Base-by-base conservation (phyloP, 2,113 vertebrate species). In the Phoenicopterus ruber region DNA sequence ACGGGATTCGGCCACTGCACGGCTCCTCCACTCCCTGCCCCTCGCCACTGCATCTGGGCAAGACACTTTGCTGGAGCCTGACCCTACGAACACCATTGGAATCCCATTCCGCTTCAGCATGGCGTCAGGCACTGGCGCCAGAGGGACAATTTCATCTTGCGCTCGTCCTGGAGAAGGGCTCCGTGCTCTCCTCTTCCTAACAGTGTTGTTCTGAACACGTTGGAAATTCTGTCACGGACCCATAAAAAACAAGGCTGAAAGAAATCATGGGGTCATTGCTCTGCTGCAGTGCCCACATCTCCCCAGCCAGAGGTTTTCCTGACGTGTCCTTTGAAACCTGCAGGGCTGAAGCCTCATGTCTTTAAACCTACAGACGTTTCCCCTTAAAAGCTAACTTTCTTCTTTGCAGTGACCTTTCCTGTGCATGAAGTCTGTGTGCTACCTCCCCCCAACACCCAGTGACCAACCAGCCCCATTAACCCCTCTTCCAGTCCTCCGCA, bases 1-100 rank as follows among this genome's bases (percentile, higher is more conserved):
- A 44, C 0, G 2, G 88, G 84, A 74, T 76, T 69, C 2, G 4
- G 57, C 20, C 52, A 77, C 47, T 0, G 0, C 9, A 0, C 1
- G 0, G 26, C 79, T 44, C 62, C 76, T 90, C 76, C 0, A 6
- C 71, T 86, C 88, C 82, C 58, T 94, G 88, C 71, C 76, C 86
- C 86, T 73, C 69, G 74, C 71, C 7, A 4, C 86, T 58, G 62
- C 71, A 62, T 9, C 79, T 82, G 6, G 0, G 74, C 20, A 79
- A 40, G 58, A 52, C 2, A 18, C 57, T 82, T 44, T 2, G 10
- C 44, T 3, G 2, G 13, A 49, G 55, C 31, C 77, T 82, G 55
- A 62, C 65, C 16, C 59, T 54, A 2, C 7, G 13, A 44, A 72
- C 70, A 83, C 24, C 42, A 28, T 0, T 67, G 52, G 62, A 72